Conservation (phyloP, 2,113 vertebrate species). For the Gorsachius goisagi region DNA sequence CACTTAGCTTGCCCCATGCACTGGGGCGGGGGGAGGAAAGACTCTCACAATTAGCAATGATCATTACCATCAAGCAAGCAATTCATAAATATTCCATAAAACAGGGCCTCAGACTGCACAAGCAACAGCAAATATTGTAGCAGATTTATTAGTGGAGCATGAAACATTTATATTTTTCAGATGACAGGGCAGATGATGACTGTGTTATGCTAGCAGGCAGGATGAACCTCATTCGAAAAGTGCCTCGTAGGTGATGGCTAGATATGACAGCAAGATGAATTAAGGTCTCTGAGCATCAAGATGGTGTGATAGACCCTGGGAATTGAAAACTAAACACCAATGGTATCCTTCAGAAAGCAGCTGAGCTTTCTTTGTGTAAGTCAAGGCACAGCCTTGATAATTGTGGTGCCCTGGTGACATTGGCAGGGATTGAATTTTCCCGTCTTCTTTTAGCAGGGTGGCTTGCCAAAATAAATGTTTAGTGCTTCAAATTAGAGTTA, state of each 20-base stretch:
- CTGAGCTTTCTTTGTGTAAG: constrained; percentile 30
- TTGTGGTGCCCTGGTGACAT: neutral
- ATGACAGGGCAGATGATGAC: constrained; percentile 69
- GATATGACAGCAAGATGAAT: constrained; percentile 67
- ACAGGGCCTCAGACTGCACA: neutral
- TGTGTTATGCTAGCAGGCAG: constrained; percentile 57
- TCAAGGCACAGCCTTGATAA: neutral
- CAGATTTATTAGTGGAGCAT: constrained; percentile 65
- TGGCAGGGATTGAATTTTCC: neutral
- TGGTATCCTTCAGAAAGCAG: constrained; percentile 40
- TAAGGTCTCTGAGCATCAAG: constrained; percentile 31
- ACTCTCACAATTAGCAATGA: constrained; percentile 54
- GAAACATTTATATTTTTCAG: constrained; percentile 65
- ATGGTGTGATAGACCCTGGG: constrained; percentile 47
- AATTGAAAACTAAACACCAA: constrained; percentile 45
- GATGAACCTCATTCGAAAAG: constrained; percentile 64
- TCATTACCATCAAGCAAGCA: constrained; percentile 43
- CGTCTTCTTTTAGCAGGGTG: neutral
- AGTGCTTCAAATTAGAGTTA: neutral
- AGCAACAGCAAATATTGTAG: constrained; percentile 51
- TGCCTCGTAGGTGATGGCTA: constrained; percentile 1
- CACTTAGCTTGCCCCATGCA: neutral
- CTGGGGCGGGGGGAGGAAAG: neutral
- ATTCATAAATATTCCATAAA: constrained; percentile 66
- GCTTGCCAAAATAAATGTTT: neutral